Evolutionary conservation across 1,140 invertebrate species (phyloP).

Genomic region (Eumaeus atala): DNA sequence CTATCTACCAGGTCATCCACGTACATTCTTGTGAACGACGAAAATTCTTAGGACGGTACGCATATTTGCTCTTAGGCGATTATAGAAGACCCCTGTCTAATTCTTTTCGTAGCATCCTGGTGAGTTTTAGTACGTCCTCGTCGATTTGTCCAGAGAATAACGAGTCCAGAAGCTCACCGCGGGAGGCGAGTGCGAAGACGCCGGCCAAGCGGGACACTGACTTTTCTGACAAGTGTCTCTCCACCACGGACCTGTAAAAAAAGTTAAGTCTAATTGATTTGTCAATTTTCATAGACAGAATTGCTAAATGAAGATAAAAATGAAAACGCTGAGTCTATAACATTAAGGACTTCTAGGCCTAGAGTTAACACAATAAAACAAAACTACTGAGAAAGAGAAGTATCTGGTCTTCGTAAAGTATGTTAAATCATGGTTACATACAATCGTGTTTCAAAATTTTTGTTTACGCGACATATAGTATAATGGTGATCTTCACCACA

Average conservation of each 20-base stretch:
- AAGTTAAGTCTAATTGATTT: not conserved
- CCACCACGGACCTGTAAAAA: conserved; percentile 57
- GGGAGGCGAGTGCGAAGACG: conserved; percentile 52
- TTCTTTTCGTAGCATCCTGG: conserved; percentile 61
- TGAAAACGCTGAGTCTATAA: too few species aligned
- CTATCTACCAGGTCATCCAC: not conserved
- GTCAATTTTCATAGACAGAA: too few species aligned
- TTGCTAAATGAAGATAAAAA: too few species aligned
- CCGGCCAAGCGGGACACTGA: conserved; percentile 60
- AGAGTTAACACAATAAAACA: too few species aligned
- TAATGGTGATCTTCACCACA: too few species aligned
- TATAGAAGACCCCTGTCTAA: conserved; percentile 61
- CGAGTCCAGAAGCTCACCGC: conserved; percentile 55
- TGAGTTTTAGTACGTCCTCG: conserved; percentile 57
- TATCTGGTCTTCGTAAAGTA: too few species aligned
- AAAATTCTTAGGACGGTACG: conserved; percentile 54
- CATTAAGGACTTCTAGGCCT: too few species aligned
- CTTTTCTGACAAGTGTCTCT: conserved; percentile 61
- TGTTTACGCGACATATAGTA: too few species aligned
- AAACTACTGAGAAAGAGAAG: too few species aligned
- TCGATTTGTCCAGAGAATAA: conserved; percentile 58
- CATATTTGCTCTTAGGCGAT: conserved; percentile 23
- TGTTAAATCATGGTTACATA: too few species aligned
- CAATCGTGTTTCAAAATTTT: too few species aligned
- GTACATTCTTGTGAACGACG: conserved; percentile 12